These are phyloP conservation scores for Monochamus alternatus DNA, from an alignment of 2,888 invertebrate species.

Conservation along the genomic window DNA sequence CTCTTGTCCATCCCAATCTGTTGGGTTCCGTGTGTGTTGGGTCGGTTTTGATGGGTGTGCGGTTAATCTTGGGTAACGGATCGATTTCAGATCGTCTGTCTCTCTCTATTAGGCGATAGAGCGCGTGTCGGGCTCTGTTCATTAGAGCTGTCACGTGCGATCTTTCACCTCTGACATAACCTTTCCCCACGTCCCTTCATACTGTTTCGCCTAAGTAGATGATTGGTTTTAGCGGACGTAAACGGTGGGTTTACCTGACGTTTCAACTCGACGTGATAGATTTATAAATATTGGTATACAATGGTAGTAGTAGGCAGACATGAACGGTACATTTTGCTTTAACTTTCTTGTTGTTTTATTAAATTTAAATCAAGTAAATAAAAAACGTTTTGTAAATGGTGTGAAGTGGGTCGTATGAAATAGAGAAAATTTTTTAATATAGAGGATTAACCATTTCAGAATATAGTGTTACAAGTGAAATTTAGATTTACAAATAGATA, in stretches of 20 bases:
- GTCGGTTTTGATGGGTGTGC: slow-evolving; percentile 16
- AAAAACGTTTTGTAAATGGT: too few relatives aligned
- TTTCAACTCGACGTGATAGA: slow-evolving; percentile 11
- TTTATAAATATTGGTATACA: slow-evolving; percentile 8
- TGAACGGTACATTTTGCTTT: too few relatives aligned
- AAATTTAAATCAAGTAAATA: not conserved
- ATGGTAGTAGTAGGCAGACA: not conserved
- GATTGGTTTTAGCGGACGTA: slow-evolving; percentile 25
- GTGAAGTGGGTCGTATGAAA: too few relatives aligned
- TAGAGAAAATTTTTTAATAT: too few relatives aligned
- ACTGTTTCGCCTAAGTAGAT: slow-evolving; percentile 18
- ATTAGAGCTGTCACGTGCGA: slow-evolving; percentile 59
- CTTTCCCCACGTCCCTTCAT: slow-evolving; percentile 25
- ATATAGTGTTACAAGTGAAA: too few relatives aligned
- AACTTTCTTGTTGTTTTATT: not conserved
- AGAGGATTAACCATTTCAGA: too few relatives aligned
- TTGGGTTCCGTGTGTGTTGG: slow-evolving; percentile 13
- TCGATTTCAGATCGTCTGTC: slow-evolving; percentile 9
- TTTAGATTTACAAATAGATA: too few relatives aligned
- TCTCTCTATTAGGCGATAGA: slow-evolving; percentile 31
- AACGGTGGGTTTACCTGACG: slow-evolving; percentile 18
- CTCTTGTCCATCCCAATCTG: slow-evolving; percentile 35
- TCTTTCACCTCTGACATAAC: slow-evolving; percentile 52
- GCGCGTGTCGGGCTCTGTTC: slow-evolving; percentile 58
- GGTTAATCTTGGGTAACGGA: slow-evolving; percentile 22